Evolutionary conservation across 2,888 invertebrate species (phyloP).

Genomic region (Meliscaeva auricollis): DNA sequence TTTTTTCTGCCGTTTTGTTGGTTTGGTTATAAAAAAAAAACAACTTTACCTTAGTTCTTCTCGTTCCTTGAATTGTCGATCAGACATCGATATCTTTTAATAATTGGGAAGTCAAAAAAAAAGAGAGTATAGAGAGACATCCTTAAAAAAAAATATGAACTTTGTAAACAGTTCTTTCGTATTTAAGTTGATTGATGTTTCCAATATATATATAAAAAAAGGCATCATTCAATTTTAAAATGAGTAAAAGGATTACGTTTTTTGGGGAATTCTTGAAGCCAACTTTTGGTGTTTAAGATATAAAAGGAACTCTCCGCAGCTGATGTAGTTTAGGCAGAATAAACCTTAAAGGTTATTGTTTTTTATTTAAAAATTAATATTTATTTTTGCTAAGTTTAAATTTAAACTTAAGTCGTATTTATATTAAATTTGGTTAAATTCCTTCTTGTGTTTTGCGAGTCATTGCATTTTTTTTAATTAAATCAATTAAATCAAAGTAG

Average conservation of each 20-base stretch:
- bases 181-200: conserved; percentile 70
- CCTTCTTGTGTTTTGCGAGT: no score
- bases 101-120: conserved; percentile 69
- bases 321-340: no score
- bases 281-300: conserved; percentile 1
- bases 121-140: conserved; percentile 8
- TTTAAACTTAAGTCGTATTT: no score
- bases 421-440: no score
- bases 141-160: conserved; percentile 39
- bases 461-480: no score
- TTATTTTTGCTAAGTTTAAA: no score
- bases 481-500: no score
- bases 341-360: no score
- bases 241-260: conserved; percentile 53
- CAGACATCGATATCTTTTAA: conserved; percentile 53
- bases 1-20: not conserved
- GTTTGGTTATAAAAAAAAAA: not conserved
- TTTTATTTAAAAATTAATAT: no score
- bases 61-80: not conserved
- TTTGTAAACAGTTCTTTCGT: conserved; percentile 48
- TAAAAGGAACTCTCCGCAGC: no score
- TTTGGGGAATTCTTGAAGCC: not conserved
- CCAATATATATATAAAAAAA: conserved; percentile 63
- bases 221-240: conserved; percentile 67
- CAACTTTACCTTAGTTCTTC: conserved; percentile 8